phyloP scores from a whole-genome alignment of 2,888 invertebrate species.

The Subacronicta megacephala region DNA sequence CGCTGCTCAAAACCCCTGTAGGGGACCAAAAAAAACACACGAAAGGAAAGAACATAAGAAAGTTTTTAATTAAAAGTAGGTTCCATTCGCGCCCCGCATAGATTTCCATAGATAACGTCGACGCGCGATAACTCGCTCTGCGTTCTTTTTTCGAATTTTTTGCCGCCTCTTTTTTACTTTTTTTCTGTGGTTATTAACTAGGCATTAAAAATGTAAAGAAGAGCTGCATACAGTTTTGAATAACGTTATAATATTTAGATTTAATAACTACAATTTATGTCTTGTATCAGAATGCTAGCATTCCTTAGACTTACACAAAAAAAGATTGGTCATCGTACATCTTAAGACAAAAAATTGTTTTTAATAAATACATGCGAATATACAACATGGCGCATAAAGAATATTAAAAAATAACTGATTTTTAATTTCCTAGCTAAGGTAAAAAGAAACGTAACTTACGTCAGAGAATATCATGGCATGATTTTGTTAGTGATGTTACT shows the following conservation, averaged over 20 bases:
- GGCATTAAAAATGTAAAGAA: conserved; percentile 15
- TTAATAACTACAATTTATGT: too few relatives aligned
- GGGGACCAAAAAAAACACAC: conserved; percentile 30
- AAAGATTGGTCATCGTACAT: too few relatives aligned
- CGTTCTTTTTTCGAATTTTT: conserved; percentile 38
- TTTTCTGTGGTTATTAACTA: conserved; percentile 17
- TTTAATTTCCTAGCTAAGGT: too few relatives aligned
- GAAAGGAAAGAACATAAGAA: conserved; percentile 51
- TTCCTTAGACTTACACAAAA: too few relatives aligned
- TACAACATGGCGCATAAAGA: too few relatives aligned
- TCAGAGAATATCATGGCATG: too few relatives aligned
- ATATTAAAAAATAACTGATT: too few relatives aligned
- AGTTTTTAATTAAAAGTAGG: conserved; percentile 60
- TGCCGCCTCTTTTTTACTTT: conserved; percentile 12
- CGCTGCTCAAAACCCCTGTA: neutral
- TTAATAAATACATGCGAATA: too few relatives aligned
- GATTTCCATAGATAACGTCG: conserved; percentile 60
- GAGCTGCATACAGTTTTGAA: neutral
- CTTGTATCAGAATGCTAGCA: too few relatives aligned
- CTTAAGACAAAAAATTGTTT: too few relatives aligned
- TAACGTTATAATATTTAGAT: neutral
- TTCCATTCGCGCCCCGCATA: conserved; percentile 53
- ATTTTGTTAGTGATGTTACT: too few relatives aligned
- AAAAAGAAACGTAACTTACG: too few relatives aligned
- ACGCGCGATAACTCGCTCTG: conserved; percentile 44